Base-by-base conservation (phyloP, 2,797 vertebrate species). In the Sitta carolinensis region DNA sequence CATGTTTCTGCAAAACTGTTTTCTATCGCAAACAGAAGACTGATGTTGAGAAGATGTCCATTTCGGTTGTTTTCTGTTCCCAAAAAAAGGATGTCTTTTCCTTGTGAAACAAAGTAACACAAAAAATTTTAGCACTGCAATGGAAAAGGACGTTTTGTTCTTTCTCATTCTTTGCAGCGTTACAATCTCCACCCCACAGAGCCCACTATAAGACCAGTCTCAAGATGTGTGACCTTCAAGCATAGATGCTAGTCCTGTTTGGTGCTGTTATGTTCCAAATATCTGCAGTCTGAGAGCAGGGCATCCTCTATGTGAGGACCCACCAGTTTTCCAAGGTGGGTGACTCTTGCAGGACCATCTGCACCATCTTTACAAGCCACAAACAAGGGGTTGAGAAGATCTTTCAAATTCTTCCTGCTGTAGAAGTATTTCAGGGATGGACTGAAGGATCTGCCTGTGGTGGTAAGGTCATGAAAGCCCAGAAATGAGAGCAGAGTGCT, bases 1-100 rank as follows among this genome's bases (percentile, higher is more conserved):
- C 0, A 3, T 30, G 21, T 55, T 84, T 70, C 51, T 67, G 55
- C 34, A 36, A 61, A 63, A 13, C 13, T 42, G 13, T 34, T 76
- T 62, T 26, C 26, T 38, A 0, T 30, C 38, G 7, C 0, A 0
- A 79, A 32, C n/a, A 58, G 29, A 87, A 78, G 17, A 3, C 26
- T 45, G 9, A 16, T 34, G 30, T 4, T 38, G 29, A 32, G 66
- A 13, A 19, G 36, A 16, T 4, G 3, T 16, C 38, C 11, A 5
- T 57, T 45, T 19, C 11, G 12, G 16, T 13, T 70, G 20, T 62
- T 75, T 59, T 45, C 22, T 61, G 5, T 25, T 78, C 20, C 58
- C 5, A 22, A 11, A 16, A 29, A 52, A 52, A 52, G 21, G 20
- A 21, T 75, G 20, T 30, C 25, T 48, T 78, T 72, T 11, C 32